These are phyloP conservation scores for Lasiommata megera DNA, from an alignment of 2,888 invertebrate genomes.

Conservation along the genomic window DNA sequence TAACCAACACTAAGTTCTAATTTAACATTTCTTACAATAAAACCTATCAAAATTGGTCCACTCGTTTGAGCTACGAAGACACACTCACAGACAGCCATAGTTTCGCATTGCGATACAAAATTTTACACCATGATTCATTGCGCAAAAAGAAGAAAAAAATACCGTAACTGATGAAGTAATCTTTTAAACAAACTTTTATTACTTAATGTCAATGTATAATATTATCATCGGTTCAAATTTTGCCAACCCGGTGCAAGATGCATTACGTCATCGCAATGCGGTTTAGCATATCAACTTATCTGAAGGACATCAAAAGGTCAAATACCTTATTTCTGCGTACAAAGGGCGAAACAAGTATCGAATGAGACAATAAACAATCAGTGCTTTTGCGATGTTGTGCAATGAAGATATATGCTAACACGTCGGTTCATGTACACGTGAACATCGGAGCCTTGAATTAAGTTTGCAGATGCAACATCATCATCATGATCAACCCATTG, in stretches of 20 bases:
- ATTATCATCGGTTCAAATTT: conserved; percentile 22
- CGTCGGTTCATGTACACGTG: neutral
- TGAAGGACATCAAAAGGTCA: conserved; percentile 44
- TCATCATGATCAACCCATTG: too few species aligned
- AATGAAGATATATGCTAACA: neutral
- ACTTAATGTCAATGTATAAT: conserved; percentile 11
- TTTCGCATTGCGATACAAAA: too few species aligned
- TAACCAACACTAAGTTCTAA: too few species aligned
- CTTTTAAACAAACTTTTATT: conserved; percentile 13
- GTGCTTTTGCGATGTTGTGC: conserved; percentile 14
- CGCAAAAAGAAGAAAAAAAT: too few species aligned
- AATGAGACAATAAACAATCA: conserved; percentile 8
- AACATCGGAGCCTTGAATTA: too few species aligned
- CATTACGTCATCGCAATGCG: conserved; percentile 41
- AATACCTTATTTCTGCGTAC: conserved; percentile 29
- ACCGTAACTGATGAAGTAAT: neutral
- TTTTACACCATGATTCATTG: too few species aligned
- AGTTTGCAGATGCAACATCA: too few species aligned
- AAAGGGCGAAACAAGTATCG: conserved; percentile 26
- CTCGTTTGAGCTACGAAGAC: too few species aligned
- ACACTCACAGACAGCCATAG: too few species aligned
- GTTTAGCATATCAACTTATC: conserved; percentile 39
- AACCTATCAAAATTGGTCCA: too few species aligned
- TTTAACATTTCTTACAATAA: too few species aligned
- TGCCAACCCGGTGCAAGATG: conserved; percentile 6